phyloP scores from a whole-genome alignment of 2,797 vertebrate species.

The Iguana delicatissima region DNA sequence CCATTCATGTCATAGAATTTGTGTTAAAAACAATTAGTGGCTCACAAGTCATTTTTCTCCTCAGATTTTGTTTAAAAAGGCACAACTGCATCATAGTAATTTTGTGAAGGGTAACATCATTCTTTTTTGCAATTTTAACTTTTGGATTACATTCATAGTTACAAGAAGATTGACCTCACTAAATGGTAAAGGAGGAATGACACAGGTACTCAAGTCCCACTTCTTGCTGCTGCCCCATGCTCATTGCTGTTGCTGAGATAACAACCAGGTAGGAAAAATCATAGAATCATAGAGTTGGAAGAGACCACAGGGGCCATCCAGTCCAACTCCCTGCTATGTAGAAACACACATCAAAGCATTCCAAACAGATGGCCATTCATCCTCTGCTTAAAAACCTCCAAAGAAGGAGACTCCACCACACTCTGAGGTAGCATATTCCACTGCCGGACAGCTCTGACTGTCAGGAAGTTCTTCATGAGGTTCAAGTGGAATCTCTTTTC shows the following conservation, averaged over 20 bases:
- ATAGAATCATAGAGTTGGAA: no score
- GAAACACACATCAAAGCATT: no score
- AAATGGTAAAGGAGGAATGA: background rate
- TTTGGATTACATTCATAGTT: background rate
- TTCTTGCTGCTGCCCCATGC: background rate
- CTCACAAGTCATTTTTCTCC: background rate
- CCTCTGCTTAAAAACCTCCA: no score
- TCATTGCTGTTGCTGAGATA: background rate
- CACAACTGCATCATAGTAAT: background rate
- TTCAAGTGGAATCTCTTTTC: no score
- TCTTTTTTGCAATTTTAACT: background rate
- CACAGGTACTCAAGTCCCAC: background rate
- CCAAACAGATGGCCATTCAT: no score
- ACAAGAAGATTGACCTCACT: background rate
- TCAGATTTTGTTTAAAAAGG: background rate
- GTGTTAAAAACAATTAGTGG: background rate
- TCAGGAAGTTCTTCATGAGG: no score
- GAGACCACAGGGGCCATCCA: no score
- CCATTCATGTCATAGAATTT: background rate
- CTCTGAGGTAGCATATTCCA: no score
- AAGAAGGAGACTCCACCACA: no score
- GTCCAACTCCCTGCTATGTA: no score
- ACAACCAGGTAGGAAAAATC: background rate
- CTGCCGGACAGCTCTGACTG: no score
- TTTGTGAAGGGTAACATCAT: background rate